Conservation (phyloP, 2,113 vertebrate genomes). For the Malurus alboscapulatus region DNA sequence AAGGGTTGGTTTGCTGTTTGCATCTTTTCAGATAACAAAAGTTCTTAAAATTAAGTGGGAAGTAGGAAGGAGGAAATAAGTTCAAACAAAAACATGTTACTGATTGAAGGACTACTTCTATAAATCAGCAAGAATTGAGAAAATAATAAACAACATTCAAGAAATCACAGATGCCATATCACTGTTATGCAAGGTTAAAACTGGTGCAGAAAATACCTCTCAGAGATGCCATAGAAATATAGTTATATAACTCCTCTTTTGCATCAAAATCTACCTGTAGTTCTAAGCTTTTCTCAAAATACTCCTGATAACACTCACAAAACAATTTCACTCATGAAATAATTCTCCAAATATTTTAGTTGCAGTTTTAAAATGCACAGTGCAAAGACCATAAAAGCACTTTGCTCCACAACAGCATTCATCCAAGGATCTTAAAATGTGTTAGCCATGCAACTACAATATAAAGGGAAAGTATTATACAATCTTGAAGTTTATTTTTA, state of each 20-base stretch:
- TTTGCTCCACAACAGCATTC: background rate
- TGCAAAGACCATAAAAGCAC: background rate
- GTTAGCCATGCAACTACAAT: background rate
- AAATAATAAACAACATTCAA: background rate
- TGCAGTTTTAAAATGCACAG: background rate
- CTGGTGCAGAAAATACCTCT: background rate
- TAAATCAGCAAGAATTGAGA: slow-evolving; percentile 34
- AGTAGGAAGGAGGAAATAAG: slow-evolving; percentile 12
- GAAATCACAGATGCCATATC: background rate
- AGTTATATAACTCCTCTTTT: background rate
- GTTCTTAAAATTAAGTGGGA: slow-evolving; percentile 5
- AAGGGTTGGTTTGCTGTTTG: background rate
- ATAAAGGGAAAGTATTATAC: background rate
- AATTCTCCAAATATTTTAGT: background rate
- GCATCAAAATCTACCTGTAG: background rate
- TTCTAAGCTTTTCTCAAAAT: slow-evolving; percentile 11
- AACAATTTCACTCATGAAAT: background rate
- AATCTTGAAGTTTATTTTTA: background rate
- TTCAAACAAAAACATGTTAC: background rate
- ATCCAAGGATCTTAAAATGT: background rate
- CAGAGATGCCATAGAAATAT: background rate
- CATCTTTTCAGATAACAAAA: background rate
- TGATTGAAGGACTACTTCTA: slow-evolving; percentile 9
- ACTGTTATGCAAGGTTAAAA: background rate
- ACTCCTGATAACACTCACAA: background rate